These are phyloP conservation scores for Tricholaema leucomelas DNA, from an alignment of 2,113 vertebrate species.

Conservation along the genomic window DNA sequence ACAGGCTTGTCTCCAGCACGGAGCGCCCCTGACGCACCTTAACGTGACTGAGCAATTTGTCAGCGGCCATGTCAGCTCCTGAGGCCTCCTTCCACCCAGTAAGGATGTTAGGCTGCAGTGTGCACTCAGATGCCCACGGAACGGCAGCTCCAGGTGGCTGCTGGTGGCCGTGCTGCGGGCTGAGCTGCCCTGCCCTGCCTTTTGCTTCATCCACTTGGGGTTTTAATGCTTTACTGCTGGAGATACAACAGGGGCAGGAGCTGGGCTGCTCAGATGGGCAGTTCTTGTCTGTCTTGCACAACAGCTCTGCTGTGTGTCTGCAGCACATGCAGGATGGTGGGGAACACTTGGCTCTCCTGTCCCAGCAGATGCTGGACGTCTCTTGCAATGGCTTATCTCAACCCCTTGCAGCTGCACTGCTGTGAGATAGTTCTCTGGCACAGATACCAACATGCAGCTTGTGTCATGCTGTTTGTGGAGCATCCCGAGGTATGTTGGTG, in stretches of 20 bases:
- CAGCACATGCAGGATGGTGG: background rate
- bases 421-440: background rate
- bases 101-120: background rate
- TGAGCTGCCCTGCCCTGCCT: background rate
- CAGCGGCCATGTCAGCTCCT: background rate
- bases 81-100: background rate
- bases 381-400: background rate
- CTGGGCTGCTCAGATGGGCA: background rate
- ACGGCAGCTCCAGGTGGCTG: background rate
- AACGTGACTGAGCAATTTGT: constrained; percentile 14
- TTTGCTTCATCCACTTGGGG: background rate
- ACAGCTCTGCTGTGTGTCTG: background rate
- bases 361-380: background rate
- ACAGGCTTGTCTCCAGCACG: background rate
- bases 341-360: background rate
- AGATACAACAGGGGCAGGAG: background rate
- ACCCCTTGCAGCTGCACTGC: background rate
- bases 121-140: background rate
- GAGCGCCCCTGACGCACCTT: background rate
- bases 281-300: background rate
- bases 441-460: background rate
- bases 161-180: background rate
- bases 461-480: background rate
- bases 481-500: no score
- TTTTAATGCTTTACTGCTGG: background rate